phyloP scores from a whole-genome alignment of 2,888 invertebrate genomes.

The Gryllus longicercus region DNA sequence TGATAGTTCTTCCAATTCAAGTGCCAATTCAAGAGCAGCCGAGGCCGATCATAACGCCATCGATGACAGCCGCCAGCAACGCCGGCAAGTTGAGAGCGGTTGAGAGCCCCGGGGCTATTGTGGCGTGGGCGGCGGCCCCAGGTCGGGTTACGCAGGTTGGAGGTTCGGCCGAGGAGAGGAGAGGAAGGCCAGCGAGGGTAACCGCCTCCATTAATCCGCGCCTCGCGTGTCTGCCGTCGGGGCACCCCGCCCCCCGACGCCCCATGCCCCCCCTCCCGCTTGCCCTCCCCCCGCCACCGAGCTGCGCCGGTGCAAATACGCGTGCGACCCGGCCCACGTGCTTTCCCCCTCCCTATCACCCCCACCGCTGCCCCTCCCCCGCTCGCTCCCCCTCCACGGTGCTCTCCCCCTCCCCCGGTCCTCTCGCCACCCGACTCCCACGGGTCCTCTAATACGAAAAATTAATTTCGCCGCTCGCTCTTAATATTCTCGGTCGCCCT shows the following conservation, averaged over 20 bases:
- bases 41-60: no score
- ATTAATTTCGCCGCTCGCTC: neutral
- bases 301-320: neutral
- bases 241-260: neutral
- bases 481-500: neutral
- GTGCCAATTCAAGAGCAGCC: no score
- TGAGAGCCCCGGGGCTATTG: no score
- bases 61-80: no score
- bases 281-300: neutral
- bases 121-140: neutral
- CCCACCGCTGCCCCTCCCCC: neutral
- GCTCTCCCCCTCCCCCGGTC: neutral
- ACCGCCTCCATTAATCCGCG: constrained; percentile 9
- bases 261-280: neutral
- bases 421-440: neutral
- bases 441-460: neutral
- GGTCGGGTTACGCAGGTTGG: neutral
- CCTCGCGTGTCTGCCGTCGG: neutral
- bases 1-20: no score
- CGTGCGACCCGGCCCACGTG: neutral
- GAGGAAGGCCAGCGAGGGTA: neutral
- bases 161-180: neutral
- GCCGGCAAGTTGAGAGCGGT: no score
- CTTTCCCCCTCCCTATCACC: neutral
- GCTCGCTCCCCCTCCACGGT: neutral